Evolutionary conservation across 1,140 invertebrate genomes (phyloP).

Genomic region (Hycleus cichorii): DNA sequence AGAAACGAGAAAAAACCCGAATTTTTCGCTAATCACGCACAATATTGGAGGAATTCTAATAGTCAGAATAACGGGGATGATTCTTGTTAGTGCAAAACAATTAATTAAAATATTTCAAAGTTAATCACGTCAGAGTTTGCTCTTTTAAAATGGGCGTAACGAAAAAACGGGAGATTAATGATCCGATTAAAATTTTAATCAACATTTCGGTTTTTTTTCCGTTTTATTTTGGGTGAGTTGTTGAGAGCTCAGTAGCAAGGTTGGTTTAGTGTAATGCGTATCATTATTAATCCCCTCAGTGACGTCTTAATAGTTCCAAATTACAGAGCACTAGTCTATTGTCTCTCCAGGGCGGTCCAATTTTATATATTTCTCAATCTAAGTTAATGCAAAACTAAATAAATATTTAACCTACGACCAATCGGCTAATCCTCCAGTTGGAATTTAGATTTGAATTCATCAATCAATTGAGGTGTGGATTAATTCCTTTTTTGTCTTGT

Average conservation of each 20-base stretch:
- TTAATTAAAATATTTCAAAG: conserved; percentile 23
- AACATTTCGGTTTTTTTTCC: conserved; percentile 14
- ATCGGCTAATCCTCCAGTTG: too few relatives aligned
- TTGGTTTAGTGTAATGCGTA: conserved; percentile 26
- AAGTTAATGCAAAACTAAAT: not conserved
- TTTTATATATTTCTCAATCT: not conserved
- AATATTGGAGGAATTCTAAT: too few relatives aligned
- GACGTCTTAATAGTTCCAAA: conserved; percentile 28
- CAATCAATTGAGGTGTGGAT: conserved; percentile 5
- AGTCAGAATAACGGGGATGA: not conserved
- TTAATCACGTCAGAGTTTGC: conserved; percentile 23
- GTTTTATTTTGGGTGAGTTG: conserved; percentile 6
- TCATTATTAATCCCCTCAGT: conserved; percentile 24
- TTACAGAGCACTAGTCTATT: conserved; percentile 14
- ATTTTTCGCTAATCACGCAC: conserved; percentile 17
- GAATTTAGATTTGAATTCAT: too few relatives aligned
- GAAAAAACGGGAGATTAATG: conserved; percentile 23
- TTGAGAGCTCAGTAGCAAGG: conserved; percentile 21
- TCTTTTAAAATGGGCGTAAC: conserved; percentile 22
- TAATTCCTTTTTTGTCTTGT: not conserved
- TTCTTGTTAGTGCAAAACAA: not conserved
- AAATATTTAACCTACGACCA: not conserved
- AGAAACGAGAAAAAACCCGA: conserved; percentile 11
- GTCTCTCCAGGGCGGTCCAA: not conserved
- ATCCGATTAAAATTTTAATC: conserved; percentile 32